A percentile compares a stretch with the other conserved stretches of the same genome.
Conservation (phyloP, 2,797 vertebrate genomes). For the Brachyalestes nurse region DNA sequence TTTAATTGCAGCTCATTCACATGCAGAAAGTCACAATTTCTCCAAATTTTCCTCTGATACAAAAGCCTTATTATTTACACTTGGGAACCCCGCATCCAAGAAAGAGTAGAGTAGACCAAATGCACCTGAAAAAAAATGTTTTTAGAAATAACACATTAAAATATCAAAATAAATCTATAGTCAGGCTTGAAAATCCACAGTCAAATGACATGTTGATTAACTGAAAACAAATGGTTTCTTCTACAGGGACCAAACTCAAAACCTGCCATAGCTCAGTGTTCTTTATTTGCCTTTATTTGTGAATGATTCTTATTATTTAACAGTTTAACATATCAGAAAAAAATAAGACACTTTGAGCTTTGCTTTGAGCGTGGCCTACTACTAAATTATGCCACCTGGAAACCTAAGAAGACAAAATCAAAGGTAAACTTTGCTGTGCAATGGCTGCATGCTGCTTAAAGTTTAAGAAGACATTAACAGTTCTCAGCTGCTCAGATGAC, state of each 20-base stretch:
- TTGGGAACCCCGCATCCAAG: neutral
- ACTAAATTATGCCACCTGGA: neutral
- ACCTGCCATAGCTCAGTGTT: too few species aligned
- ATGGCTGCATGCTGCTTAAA: neutral
- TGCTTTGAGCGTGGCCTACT: neutral
- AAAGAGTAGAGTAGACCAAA: neutral
- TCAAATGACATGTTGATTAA: too few species aligned
- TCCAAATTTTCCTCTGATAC: neutral
- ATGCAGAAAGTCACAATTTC: constrained; percentile 26
- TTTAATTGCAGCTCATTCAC: constrained; percentile 46
- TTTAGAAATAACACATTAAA: neutral
- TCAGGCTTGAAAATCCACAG: too few species aligned
- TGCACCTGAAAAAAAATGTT: neutral
- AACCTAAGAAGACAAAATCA: neutral
- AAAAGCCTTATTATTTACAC: constrained; percentile 17
- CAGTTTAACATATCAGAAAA: too few species aligned
- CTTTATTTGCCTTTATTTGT: too few species aligned
- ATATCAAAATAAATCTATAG: neutral
- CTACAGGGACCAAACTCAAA: too few species aligned
- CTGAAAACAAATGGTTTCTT: too few species aligned
- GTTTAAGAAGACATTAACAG: neutral
- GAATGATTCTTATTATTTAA: too few species aligned
- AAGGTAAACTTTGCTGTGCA: neutral
- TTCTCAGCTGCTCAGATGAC: neutral
- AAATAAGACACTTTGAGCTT: too few species aligned